These are phyloP conservation scores for Rhopalosiphum padi DNA, from an alignment of 1,140 invertebrate species.

Conservation along the genomic window DNA sequence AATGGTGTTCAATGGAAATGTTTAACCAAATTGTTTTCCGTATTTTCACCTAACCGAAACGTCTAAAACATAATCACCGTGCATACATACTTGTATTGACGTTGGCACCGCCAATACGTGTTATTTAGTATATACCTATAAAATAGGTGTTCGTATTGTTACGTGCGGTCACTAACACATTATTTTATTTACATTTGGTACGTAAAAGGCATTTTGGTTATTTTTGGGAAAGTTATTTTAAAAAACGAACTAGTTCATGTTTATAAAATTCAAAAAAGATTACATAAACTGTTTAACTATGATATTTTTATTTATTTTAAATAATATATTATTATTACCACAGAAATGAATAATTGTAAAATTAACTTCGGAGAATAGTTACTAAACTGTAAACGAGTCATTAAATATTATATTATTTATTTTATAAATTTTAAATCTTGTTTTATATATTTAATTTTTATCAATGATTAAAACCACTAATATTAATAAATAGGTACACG, in stretches of 20 bases:
- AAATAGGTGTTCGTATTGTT: background rate
- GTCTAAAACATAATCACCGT: background rate
- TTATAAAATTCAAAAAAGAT: background rate
- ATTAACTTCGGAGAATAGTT: too few relatives aligned
- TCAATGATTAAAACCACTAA: too few relatives aligned
- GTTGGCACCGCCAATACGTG: background rate
- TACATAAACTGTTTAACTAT: too few relatives aligned
- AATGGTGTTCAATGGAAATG: background rate
- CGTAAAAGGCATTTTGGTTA: background rate
- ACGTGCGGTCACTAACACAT: background rate
- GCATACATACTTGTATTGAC: background rate
- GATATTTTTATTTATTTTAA: too few relatives aligned
- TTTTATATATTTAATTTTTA: background rate
- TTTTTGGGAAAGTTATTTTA: rapidly evolving
- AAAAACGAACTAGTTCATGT: background rate
- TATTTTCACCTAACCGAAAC: background rate
- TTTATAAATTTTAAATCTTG: background rate
- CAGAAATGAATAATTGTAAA: too few relatives aligned
- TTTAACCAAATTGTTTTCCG: background rate
- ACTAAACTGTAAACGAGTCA: background rate
- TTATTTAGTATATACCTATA: background rate
- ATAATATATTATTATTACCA: too few relatives aligned
- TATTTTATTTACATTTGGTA: background rate
- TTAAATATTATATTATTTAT: background rate
- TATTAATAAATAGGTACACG: too few relatives aligned